Conservation (phyloP, 2,888 invertebrate species). For the Pristionchus fissidentatus region DNA sequence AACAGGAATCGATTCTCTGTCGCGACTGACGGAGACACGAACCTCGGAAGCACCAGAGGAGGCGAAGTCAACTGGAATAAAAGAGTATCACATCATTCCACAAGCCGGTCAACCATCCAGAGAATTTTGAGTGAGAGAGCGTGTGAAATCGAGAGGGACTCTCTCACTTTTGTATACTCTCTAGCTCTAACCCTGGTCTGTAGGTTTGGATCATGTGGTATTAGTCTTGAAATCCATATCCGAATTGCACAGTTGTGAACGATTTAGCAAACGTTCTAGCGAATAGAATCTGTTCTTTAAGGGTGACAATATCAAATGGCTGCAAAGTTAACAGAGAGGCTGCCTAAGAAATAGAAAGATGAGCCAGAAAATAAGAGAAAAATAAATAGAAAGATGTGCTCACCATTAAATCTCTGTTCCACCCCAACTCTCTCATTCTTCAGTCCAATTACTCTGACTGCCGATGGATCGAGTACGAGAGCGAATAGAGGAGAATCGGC, state of each 20-base stretch:
- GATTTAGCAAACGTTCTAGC: too few relatives aligned
- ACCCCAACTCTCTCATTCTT: conserved; percentile 77
- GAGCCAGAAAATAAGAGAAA: background rate
- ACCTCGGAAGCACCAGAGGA: conserved; percentile 89
- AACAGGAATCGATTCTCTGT: conserved; percentile 59
- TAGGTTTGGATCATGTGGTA: background rate
- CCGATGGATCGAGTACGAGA: conserved; percentile 81
- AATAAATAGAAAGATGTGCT: background rate
- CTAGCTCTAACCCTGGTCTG: too few relatives aligned
- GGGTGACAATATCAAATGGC: background rate
- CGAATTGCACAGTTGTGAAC: background rate
- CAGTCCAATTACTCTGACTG: conserved; percentile 78
- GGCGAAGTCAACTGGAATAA: conserved; percentile 82
- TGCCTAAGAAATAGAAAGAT: background rate
- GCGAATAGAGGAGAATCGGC: conserved; percentile 82
- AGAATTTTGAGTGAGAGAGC: too few relatives aligned
- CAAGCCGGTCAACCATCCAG: too few relatives aligned
- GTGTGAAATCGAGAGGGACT: too few relatives aligned
- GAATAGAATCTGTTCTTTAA: background rate
- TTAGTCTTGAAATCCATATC: background rate
- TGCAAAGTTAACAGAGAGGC: background rate
- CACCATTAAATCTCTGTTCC: conserved; percentile 77
- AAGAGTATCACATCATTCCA: too few relatives aligned
- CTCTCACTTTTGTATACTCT: too few relatives aligned
- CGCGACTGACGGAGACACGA: conserved; percentile 86